phyloP scores from a whole-genome alignment of 2,113 vertebrate species.

The Azemiops feae region DNA sequence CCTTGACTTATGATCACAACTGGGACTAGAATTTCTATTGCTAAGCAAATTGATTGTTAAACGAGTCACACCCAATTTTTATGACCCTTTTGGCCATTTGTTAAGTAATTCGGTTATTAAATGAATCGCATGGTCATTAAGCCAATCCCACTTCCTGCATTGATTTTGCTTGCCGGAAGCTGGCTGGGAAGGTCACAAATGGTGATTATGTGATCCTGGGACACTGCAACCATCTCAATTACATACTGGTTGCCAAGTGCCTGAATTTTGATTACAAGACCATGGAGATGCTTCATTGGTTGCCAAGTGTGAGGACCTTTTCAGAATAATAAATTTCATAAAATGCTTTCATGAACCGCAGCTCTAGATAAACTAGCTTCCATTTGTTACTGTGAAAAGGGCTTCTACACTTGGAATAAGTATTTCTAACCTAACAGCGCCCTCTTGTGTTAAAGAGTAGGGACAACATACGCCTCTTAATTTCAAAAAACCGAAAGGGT shows the following conservation, averaged over 20 bases:
- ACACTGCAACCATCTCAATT: background rate
- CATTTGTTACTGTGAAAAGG: background rate
- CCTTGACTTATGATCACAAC: background rate
- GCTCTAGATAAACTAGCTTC: background rate
- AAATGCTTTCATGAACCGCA: background rate
- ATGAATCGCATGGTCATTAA: no score
- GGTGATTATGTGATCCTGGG: no score
- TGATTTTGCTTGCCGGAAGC: background rate
- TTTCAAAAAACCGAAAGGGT: background rate
- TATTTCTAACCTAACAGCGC: background rate
- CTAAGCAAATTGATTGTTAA: background rate
- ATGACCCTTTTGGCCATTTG: no score
- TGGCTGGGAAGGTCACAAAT: background rate
- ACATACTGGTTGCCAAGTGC: background rate
- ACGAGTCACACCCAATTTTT: background rate
- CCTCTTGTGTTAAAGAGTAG: conserved; percentile 1
- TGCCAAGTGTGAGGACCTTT: background rate
- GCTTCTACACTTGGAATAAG: background rate
- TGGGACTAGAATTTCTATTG: background rate
- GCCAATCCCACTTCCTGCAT: background rate
- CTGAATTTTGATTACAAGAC: background rate
- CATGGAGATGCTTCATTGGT: background rate
- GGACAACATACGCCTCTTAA: background rate
- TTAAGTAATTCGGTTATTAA: no score
- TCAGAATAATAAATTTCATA: background rate